These are phyloP conservation scores for Amblyraja radiata DNA, from an alignment of 2,797 vertebrate species.

Conservation along the genomic window DNA sequence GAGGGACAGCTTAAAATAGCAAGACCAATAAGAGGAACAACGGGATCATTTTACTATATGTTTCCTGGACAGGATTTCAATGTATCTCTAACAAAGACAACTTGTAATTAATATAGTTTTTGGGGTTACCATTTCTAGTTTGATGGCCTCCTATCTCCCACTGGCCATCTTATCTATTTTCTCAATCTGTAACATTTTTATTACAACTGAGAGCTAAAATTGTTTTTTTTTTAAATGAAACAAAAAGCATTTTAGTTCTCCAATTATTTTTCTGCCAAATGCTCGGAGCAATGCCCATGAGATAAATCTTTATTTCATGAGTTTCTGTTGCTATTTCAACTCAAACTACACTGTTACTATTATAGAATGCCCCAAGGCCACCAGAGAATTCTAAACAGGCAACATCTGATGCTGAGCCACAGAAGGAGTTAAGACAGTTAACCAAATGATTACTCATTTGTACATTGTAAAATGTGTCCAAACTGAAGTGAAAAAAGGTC, in stretches of 20 bases:
- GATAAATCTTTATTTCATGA: background rate
- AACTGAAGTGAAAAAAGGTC: too few species aligned
- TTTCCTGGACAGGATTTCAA: background rate
- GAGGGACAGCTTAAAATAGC: conserved; percentile 12
- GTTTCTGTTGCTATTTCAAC: background rate
- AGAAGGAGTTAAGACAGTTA: background rate
- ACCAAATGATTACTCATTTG: background rate
- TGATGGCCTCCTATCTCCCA: background rate
- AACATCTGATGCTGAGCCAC: background rate
- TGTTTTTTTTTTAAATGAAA: background rate
- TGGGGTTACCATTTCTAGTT: background rate
- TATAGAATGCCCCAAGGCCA: background rate
- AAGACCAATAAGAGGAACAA: background rate
- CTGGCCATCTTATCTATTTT: background rate
- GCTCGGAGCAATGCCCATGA: background rate
- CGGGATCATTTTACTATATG: background rate
- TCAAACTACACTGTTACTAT: background rate
- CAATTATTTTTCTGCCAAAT: background rate
- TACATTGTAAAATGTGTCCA: too few species aligned
- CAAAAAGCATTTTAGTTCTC: background rate
- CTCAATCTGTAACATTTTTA: background rate
- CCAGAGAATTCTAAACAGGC: background rate
- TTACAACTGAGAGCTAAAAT: background rate
- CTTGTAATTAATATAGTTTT: background rate
- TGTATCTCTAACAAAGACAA: background rate